Evolutionary conservation across 2,113 vertebrate species (phyloP), one percentile per base, ranked within the genome.

Genomic region (Platysteira castanea): DNA sequence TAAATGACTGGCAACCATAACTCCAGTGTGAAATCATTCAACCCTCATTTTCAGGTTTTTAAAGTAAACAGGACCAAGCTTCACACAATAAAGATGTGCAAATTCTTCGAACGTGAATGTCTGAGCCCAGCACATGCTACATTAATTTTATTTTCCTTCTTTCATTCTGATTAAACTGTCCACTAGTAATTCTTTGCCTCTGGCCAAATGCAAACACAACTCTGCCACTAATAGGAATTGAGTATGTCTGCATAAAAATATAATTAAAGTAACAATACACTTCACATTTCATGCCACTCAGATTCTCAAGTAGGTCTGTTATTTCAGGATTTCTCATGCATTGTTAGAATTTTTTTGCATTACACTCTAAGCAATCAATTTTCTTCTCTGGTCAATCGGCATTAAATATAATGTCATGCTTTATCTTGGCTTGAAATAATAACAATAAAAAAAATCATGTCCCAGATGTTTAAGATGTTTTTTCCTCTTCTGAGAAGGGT

Each of bases 111-210:
- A 41, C 46, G 39, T 13, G 70, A 96, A 97, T 52, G 63, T 86
- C 93, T 93, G 87, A 95, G 87, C 84, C 69, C 59, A 50, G 70
- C 5, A 7, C 93, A 97, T 91, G 96, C 96, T 96, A 94, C 94
- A 96, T 97, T 96, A 96, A 96, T 97, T 97, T 97, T 90, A 95
- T 97, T 97, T 97, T 91, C 92, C 74, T 92, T 90, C 95, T 96
- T 97, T 96, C 95, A 94, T 96, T 84, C 96, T 89, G 93, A 97
- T 97, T 97, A 97, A 97, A 97, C 95, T 96, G 94, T 96, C 96
- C 97, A 96, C 93, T 96, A 89, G 95, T 95, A 94, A 96, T 94
- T 93, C 82, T 97, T 95, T 96, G 95, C 97, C 97, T 97, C 91
- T 14, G n/a, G 96, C 93, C 95, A 82, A 95, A 95, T 76, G 76